Percentiles rank a stretch among this genome's conserved stretches.
Conservation (phyloP, 1,140 invertebrate genomes). For the Heliothis subflexa region DNA sequence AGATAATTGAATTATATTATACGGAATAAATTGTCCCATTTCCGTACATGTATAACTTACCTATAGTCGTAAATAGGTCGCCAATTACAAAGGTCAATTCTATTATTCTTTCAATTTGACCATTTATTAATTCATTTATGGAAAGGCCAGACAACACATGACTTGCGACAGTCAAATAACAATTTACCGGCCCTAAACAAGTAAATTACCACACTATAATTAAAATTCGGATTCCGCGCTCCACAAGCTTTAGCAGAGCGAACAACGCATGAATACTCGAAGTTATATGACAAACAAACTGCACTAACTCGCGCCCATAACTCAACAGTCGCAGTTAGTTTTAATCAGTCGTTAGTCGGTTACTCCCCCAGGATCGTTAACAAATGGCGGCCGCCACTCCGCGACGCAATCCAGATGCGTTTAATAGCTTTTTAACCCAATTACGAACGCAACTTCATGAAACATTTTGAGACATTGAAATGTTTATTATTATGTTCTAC, state of each 20-base stretch:
- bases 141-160: too few species aligned
- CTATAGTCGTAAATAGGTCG: too few species aligned
- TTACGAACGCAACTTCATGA: constrained; percentile 52
- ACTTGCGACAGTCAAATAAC: background rate
- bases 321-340: constrained; percentile 45
- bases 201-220: background rate
- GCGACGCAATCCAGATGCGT: constrained; percentile 56
- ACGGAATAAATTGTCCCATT: too few species aligned
- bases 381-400: constrained; percentile 43
- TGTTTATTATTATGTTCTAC: constrained; percentile 49
- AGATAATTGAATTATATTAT: too few species aligned
- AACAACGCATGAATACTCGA: background rate
- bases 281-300: constrained; percentile 19
- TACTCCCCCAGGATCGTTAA: constrained; percentile 52
- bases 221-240: background rate
- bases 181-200: background rate
- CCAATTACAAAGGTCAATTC: too few species aligned
- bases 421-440: constrained; percentile 73
- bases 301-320: constrained; percentile 30
- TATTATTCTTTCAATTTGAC: too few species aligned
- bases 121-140: too few species aligned
- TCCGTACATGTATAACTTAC: too few species aligned
- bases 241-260: background rate
- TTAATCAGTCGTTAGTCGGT: constrained; percentile 47
- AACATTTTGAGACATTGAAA: constrained; percentile 55